Conservation (phyloP, 1,140 invertebrate genomes). For the Drosophila sulfurigaster region DNA sequence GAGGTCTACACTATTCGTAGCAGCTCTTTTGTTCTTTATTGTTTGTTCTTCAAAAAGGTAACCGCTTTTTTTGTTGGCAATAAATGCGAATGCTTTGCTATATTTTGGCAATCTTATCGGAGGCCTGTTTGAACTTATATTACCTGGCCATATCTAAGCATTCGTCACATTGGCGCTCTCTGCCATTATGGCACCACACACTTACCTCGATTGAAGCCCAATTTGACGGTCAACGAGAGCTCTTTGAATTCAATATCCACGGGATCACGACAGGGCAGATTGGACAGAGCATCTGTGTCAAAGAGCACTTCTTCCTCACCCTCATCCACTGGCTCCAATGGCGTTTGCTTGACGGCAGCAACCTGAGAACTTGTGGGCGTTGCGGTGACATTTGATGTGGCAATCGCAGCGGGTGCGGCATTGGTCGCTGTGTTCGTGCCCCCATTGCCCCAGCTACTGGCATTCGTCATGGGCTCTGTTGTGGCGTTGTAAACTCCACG, state of each 20-base stretch:
- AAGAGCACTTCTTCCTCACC: constrained; percentile 58
- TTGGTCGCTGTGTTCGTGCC: constrained; percentile 30
- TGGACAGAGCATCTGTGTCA: constrained; percentile 81
- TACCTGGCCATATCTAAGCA: constrained; percentile 11
- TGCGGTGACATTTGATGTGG: not conserved
- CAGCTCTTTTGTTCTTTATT: not conserved
- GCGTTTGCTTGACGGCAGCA: constrained; percentile 21
- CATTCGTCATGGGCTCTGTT: constrained; percentile 69
- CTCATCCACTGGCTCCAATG: constrained; percentile 51
- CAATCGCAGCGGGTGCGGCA: not conserved
- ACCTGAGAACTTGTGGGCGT: constrained; percentile 20
- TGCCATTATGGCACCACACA: constrained; percentile 36
- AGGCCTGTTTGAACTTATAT: constrained; percentile 34
- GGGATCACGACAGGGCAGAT: constrained; percentile 86
- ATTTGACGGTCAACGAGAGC: constrained; percentile 88
- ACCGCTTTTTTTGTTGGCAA: constrained; percentile 51
- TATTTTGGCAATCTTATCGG: constrained; percentile 70
- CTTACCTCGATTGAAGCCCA: constrained; percentile 90
- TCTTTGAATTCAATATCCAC: constrained; percentile 91
- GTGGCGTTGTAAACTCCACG: constrained; percentile 73
- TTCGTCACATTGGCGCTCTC: not conserved
- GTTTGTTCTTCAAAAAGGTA: constrained; percentile 42
- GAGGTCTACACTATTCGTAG: not conserved
- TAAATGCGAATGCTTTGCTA: constrained; percentile 45
- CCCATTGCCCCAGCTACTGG: constrained; percentile 52